phyloP scores from a whole-genome alignment of 1,140 invertebrate genomes.

The Amphibalanus amphitrite region DNA sequence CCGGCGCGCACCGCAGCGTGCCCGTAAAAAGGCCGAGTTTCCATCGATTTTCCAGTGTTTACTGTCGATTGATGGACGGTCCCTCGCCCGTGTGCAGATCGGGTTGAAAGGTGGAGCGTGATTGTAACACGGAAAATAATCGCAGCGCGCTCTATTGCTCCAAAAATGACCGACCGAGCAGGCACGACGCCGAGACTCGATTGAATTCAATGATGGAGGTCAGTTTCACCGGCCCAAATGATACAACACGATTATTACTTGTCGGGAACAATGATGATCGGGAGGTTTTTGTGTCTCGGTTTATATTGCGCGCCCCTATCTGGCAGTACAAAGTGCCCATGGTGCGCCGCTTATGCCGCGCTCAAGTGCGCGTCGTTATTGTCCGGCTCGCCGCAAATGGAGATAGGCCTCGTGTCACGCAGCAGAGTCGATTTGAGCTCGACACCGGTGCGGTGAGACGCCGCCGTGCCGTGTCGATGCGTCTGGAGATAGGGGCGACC shows the following conservation, averaged over 20 bases:
- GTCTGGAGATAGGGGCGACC: too few species aligned
- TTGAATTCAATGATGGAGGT: not conserved
- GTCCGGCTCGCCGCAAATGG: not conserved
- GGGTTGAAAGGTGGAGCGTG: not conserved
- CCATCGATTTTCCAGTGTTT: not conserved
- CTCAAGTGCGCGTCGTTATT: not conserved
- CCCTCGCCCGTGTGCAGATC: not conserved
- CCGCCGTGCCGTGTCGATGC: too few species aligned
- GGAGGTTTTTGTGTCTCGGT: not conserved
- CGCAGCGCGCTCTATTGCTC: not conserved
- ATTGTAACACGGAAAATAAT: constrained; percentile 1
- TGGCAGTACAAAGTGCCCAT: not conserved
- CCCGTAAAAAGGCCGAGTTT: not conserved
- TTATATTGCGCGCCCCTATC: not conserved
- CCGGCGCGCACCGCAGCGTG: too few species aligned
- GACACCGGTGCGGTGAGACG: too few species aligned
- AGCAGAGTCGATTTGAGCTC: too few species aligned
- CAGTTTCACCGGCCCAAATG: not conserved
- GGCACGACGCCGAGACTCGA: not conserved
- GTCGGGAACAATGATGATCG: not conserved
- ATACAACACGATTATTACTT: not conserved
- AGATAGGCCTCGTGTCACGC: not conserved
- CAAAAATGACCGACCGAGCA: not conserved
- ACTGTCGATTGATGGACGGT: not conserved
- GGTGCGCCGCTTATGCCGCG: not conserved